Percentiles rank a stretch among this genome's conserved stretches.
Evolutionary conservation across 92 coral and sea anemone species (phyloP).

Genomic region (Montipora capitata): DNA sequence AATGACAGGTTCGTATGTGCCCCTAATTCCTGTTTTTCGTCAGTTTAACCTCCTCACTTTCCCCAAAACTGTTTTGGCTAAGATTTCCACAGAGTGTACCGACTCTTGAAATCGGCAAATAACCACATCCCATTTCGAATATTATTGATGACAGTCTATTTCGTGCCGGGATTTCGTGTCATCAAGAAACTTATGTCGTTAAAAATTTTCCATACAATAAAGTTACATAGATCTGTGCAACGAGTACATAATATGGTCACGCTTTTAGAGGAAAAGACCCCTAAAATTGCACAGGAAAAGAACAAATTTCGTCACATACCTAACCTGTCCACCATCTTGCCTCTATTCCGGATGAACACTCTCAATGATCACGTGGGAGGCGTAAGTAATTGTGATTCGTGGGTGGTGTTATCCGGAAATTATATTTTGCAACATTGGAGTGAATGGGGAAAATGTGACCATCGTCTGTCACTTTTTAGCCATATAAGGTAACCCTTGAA

Average conservation of each 20-base stretch:
- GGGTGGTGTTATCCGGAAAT: conserved; percentile 48
- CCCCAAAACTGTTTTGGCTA: background rate
- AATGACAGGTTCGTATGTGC: too few relatives aligned
- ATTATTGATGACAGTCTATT: background rate
- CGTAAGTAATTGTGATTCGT: conserved; percentile 51
- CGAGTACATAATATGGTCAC: background rate
- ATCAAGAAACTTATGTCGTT: too few relatives aligned
- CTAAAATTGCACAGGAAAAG: background rate
- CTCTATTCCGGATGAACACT: background rate
- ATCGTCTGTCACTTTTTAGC: background rate
- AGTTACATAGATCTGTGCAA: background rate
- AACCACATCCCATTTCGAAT: conserved; percentile 12
- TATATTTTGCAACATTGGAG: background rate
- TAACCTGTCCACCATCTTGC: conserved; percentile 93
- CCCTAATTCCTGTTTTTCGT: too few relatives aligned
- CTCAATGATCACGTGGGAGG: conserved; percentile 56
- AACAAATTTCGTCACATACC: conserved; percentile 75
- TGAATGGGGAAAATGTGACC: conserved; percentile 1
- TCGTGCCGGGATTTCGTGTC: background rate
- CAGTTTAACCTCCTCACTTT: too few relatives aligned
- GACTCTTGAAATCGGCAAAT: background rate
- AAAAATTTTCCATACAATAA: background rate
- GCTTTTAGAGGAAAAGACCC: background rate
- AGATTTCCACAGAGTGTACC: background rate
- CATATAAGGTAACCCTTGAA: background rate